Evolutionary conservation across 2,888 invertebrate genomes (phyloP).

Genomic region (Drosophila anceps): DNA sequence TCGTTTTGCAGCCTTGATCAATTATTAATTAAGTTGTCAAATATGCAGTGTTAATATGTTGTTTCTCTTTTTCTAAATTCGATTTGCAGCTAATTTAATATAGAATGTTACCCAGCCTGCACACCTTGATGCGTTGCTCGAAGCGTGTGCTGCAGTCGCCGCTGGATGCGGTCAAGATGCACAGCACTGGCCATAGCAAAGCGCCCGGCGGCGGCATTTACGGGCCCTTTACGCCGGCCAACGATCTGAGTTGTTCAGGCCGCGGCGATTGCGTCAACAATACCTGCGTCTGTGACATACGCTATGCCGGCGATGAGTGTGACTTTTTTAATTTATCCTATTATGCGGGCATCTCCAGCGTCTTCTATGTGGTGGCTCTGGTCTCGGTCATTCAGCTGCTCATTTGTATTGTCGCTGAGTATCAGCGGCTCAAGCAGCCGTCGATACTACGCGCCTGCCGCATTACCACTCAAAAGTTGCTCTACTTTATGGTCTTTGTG

Average conservation of each 20-base stretch:
- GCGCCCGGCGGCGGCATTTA: slow-evolving; percentile 54
- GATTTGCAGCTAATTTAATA: slow-evolving; percentile 75
- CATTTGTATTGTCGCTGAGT: slow-evolving; percentile 93
- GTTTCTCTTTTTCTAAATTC: neutral
- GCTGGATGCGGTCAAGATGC: slow-evolving; percentile 74
- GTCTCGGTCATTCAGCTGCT: slow-evolving; percentile 94
- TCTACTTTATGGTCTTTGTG: slow-evolving; percentile 94
- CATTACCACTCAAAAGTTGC: slow-evolving; percentile 95
- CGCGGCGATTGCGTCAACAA: slow-evolving; percentile 96
- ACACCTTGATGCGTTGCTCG: slow-evolving; percentile 85
- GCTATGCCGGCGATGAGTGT: slow-evolving; percentile 93
- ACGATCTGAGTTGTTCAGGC: slow-evolving; percentile 89
- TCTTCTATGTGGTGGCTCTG: slow-evolving; percentile 93
- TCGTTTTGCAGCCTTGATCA: slow-evolving; percentile 51
- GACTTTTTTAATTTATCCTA: slow-evolving; percentile 94
- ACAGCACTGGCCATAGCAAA: slow-evolving; percentile 62
- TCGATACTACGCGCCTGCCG: slow-evolving; percentile 93
- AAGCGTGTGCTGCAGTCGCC: slow-evolving; percentile 83
- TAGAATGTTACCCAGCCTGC: slow-evolving; percentile 85
- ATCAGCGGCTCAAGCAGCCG: slow-evolving; percentile 93
- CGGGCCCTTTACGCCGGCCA: slow-evolving; percentile 68
- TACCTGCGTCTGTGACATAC: slow-evolving; percentile 95
- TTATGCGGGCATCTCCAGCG: slow-evolving; percentile 89
- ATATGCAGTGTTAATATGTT: slow-evolving; percentile 18
- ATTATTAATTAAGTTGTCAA: slow-evolving; percentile 37